Base-by-base conservation (phyloP, 2,797 vertebrate species). In the Otolemur crassicaudatus region DNA sequence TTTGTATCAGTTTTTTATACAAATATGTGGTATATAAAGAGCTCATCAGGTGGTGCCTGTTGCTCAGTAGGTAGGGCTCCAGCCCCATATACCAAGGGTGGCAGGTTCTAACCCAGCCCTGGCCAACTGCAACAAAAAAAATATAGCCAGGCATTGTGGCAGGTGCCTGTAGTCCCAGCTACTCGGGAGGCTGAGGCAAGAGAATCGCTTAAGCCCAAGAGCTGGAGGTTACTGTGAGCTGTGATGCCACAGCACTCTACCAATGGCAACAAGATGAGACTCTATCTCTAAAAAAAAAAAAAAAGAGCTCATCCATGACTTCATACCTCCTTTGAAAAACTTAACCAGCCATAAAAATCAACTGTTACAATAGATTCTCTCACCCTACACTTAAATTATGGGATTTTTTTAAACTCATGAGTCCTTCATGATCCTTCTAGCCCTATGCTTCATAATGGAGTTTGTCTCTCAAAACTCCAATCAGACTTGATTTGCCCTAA, bases 291-390 rank as follows among this genome's bases (percentile, higher is more conserved):
- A 49, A 49, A 49, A 49, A 49, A 49, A 49, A 49, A 49, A 49
- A 14, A 23, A 69, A 83, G 63, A 83, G 65, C 94, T 96, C 77
- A 72, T 63, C 90, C 91, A 40, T 0, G 29, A 56, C 60, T 95
- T 81, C 93, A 82, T 46, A 63, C 2, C 29, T 87, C 83, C 82
- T 63, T 17, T 25, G 46, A 14, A 13, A 80, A 82, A 27, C 0
- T 76, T 0, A 14, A 73, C 53, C 85, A 93, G 77, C 13, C 87
- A 94, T 23, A 58, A 0, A 73, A 94, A 76, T 84, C 85, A 27
- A 86, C 53, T 73, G 95, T 65, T 94, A 79, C 61, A 63, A 13
- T 82, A 81, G 49, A 69, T 95, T 81, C 90, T 87, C 72, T 61
- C 40, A 76, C 40, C 13, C 25, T 25, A 34, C 43, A 75, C 25